Base-by-base conservation (phyloP, 2,797 vertebrate species). In the Phaenicophaeus curvirostris region DNA sequence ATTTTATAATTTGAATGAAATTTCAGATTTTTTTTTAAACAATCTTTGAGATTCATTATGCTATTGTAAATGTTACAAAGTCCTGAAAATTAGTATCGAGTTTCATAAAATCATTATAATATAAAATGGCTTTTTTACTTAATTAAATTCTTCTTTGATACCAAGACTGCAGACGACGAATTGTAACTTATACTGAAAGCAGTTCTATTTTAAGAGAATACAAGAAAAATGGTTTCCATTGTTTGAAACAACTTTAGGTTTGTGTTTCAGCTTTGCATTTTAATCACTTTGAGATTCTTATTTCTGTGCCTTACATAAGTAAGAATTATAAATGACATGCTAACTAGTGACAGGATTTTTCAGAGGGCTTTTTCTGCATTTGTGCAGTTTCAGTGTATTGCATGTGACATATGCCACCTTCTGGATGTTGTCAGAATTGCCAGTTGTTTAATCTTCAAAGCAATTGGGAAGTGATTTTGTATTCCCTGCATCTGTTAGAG, bases 331-430 rank as follows among this genome's bases (percentile, higher is more conserved):
- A 31, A 42, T 44, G 31, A 16, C 27, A 25, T 14, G 13, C 20
- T 86, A 57, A 30, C 33, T 41, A 15, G 8, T 8, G 7, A 1
- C 20, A 21, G 12, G 24, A 23, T 61, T 85, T 87, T 77, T 42
- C 25, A 39, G 87, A 55, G 28, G 8, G 41, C n/a, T 23, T 23
- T 76, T 54, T 65, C 35, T 73, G 15, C 5, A 3, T 28, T 46
- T 51, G 7, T 21, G 19, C 2, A 2, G 20, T 53, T 74, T 54
- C 25, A 9, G 50, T 41, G 8, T 83, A 61, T 35, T 91, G 66
- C 54, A 72, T 96, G 97, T 85, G 80, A 12, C 62, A 93, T 69
- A 13, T 73, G 96, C 97, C 97, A 97, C 90, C 97, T 97, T 73
- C 97, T 96, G 97, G 95, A 17, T 59, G 13, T 80, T 90, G 17